Conservation (phyloP, 1,140 invertebrate genomes). For the Sitobion miscanthi region DNA sequence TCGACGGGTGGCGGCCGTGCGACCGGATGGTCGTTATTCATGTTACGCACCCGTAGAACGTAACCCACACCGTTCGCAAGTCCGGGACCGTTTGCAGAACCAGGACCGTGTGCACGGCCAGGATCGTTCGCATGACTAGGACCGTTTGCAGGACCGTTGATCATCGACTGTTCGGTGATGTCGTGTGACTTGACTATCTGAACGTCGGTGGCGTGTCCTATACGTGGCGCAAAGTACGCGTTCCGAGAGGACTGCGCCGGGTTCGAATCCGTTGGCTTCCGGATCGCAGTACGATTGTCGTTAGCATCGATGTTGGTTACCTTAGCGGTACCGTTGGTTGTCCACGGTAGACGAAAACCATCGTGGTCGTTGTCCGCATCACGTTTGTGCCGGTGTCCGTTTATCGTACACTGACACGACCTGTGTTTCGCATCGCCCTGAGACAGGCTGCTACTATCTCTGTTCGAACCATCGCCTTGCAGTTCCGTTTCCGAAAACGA, state of each 20-base stretch:
- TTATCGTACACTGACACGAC: constrained; percentile 18
- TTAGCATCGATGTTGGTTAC: neutral
- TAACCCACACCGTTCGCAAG: neutral
- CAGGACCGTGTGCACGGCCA: neutral
- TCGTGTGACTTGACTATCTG: constrained; percentile 36
- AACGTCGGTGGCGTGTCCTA: constrained; percentile 41
- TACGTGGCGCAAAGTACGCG: neutral
- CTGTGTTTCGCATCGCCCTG: neutral
- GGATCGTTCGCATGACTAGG: neutral
- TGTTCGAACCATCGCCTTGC: neutral
- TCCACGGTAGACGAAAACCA: neutral
- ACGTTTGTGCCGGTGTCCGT: constrained; percentile 39
- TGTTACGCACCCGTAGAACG: neutral
- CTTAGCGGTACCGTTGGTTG: neutral
- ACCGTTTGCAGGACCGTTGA: too few species aligned
- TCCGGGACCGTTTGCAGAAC: neutral
- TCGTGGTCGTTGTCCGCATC: neutral
- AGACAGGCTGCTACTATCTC: neutral
- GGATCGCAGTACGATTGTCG: neutral
- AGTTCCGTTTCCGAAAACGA: constrained; percentile 38
- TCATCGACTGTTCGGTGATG: neutral
- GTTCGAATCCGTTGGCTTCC: neutral
- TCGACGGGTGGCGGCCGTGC: neutral
- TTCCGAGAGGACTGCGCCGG: neutral
- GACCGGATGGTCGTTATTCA: neutral